Evolutionary conservation across 2,888 invertebrate genomes (phyloP), one percentile per base, ranked within the genome.

Genomic region (Aspidapion aeneum): DNA sequence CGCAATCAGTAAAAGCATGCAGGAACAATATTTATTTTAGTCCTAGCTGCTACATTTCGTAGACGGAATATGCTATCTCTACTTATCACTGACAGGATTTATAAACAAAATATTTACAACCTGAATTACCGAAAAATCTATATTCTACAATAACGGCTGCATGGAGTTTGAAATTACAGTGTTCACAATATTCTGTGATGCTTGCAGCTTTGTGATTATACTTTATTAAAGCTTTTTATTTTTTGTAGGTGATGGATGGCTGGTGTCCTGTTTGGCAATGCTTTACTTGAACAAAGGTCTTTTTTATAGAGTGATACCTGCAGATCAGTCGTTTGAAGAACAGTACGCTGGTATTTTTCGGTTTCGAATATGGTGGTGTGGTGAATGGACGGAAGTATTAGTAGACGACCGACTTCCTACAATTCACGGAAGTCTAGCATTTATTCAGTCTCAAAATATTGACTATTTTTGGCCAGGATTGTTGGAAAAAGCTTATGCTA

Each of bases 321-420:
- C 94, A 0, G 94, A 95, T 76, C 96, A 96, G 80, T 87, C 88
- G 19, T 89, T 95, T 75, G 85, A 84, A 48, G 84, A 84, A 16
- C 85, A 87, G 17, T 90, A 90, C 73, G 86, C 90, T 55, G 94
- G 94, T 0, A 88, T 93, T 18, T 94, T 93, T 81, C 88, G 95
- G 69, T 96, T 96, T 80, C 88, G 94, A 0, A 80, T 96, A 19
- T 96, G 94, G 94, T 94, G 94, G 93, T 94, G 93, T 75, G 95
- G 94, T 2, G 91, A 94, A 76, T 96, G 95, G 95, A 88, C 90
- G 21, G 95, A 95, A 77, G 91, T 91, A 35, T 82, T 94, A 58
- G 93, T 96, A 18, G 95, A 96, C 77, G 96, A 96, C 79, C 85
- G 93, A 19, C 83, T 96, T 65, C 95, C 95, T 3, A 94, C 94